Base-by-base conservation (phyloP, 2,113 vertebrate species). In the Platysternon megacephalum region DNA sequence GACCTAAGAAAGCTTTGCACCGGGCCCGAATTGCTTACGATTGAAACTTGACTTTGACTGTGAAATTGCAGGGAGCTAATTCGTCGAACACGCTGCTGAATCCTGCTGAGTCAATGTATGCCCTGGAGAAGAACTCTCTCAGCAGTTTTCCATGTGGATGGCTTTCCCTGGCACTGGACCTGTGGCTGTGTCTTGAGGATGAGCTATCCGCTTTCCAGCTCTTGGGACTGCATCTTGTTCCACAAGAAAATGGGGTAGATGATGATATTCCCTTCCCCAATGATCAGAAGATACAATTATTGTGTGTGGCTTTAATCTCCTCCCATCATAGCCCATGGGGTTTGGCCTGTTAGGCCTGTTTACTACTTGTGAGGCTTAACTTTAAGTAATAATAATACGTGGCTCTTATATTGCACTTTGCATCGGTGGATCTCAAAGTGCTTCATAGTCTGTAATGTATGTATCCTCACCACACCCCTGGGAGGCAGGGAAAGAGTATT, bases 11-110 rank as follows among this genome's bases (percentile, higher is more conserved):
- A 22, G 28, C 29, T 72, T 29, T 48, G 42, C 14, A 46, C 21
- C 24, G 17, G 39, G 48, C 8, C 26, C 0, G 3, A 52, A 1
- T 21, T 49, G 2, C 0, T 1, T 74, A 24, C 9, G n/a, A 46
- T 76, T 24, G 74, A 78, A 26, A 78, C 24, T 46, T 76, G 16
- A 76, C 39, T 74, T 42, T 26, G 39, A 39, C 81, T 58, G 14
- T 22, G 78, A 55, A 89, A 58, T 26, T 0, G 21, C 29, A 32
- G 22, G 91, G 32, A 10, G 1, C 53, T 93, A 74, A 87, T 29
- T 72, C 79, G 3, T 42, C 84, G 28, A n/a, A 80, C 29, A 91
- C 2, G 4, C 3, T 7, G 4, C 3, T 7, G 26, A 44, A 92
- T 58, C 28, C 19, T 58, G 32, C 86, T 82, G 87, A 35, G 22